Percentiles rank a stretch among this genome's conserved stretches.
These are phyloP conservation scores for Acanthurus lineatus DNA, from an alignment of 2,797 vertebrate species.

Conservation along the genomic window DNA sequence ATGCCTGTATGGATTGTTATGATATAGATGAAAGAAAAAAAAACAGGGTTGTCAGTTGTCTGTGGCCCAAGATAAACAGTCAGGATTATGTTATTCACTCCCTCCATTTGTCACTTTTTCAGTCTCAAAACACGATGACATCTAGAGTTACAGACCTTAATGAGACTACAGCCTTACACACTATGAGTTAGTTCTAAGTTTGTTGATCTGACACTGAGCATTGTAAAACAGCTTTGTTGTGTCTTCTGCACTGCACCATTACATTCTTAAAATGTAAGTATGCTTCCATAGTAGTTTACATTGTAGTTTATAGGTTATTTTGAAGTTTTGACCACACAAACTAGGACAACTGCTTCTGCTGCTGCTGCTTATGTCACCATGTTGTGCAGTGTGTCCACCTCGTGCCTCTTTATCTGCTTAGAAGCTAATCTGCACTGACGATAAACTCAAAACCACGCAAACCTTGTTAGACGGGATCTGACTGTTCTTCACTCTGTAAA, in stretches of 20 bases:
- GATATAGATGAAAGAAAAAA: too few relatives aligned
- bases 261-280: slow-evolving; percentile 41
- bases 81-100: too few relatives aligned
- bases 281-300: neutral
- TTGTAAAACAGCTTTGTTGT: slow-evolving; percentile 8
- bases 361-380: neutral
- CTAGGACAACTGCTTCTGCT: neutral
- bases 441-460: neutral
- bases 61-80: neutral
- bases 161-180: neutral
- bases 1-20: neutral
- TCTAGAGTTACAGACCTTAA: neutral
- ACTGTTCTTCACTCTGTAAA: neutral
- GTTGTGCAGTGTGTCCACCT: neutral
- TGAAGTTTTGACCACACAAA: neutral
- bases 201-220: neutral
- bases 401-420: neutral
- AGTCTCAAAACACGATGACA: neutral
- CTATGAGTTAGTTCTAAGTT: neutral
- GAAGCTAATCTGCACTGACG: neutral
- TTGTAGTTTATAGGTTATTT: neutral
- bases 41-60: too few relatives aligned
- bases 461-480: neutral
- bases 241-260: slow-evolving; percentile 13
- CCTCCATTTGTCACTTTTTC: neutral